Evolutionary conservation across 1,140 invertebrate species (phyloP), one percentile per base, ranked within the genome.

Genomic region (Chrysomallon squamiferum): DNA sequence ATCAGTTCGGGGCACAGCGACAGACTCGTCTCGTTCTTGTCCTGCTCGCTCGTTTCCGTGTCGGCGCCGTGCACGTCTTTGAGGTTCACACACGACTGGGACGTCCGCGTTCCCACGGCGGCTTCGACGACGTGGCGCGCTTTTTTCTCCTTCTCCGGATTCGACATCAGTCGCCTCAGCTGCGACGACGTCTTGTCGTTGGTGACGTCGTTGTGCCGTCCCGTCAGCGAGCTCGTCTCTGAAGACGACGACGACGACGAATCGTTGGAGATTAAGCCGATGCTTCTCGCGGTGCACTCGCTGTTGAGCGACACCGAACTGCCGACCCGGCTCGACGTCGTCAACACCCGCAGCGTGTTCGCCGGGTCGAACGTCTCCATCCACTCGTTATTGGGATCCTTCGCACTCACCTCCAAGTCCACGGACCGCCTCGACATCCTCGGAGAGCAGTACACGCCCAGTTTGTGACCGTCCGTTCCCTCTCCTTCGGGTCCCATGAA

Each of bases 161-260:
- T 54, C 3, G 63, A 66, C 66, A 63, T 58, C 18, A 59, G 64
- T 22, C 68, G 50, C 33, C 66, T 18, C 25, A 68, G 52, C 18
- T 65, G 61, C 9, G 47, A 18, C 2, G 35, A 18, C 54, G 59
- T 59, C 3, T 54, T 52, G 29, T 30, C 15, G 1, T 30, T 25
- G 20, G 32, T 22, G 18, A 27, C 32, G 27, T 63, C 50, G 13
- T 56, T 22, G 27, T 50, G 61, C n/a, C 43, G 35, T 25, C 69
- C 70, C 3, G 70, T 62, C 6, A 68, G 65, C n/a, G 68, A 59
- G 2, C 66, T 69, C 57, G 92, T 84, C 82, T 94, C 93, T 30
- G 92, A 80, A 29, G 90, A 88, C 78, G 93, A 92, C n/a, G n/a
- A n/a, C 29, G 93, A 85, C 29, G 90, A 88, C 78, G 93, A 92